Conservation (phyloP, 2,888 invertebrate genomes). For the Hirtodrosophila histrioides region DNA sequence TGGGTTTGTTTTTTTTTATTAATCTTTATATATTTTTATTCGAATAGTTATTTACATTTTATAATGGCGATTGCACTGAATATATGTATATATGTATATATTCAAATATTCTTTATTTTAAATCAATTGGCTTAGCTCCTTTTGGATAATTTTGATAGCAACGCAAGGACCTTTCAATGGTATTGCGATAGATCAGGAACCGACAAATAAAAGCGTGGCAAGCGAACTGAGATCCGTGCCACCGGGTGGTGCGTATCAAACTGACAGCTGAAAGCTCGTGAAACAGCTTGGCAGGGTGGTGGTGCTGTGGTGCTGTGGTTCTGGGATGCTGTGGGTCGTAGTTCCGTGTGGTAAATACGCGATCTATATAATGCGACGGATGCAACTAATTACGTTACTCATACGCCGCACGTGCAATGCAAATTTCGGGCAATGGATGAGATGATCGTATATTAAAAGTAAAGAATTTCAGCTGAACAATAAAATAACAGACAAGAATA, state of each 20-base stretch:
- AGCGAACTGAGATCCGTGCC: slow-evolving; percentile 37
- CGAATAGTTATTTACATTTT: slow-evolving; percentile 49
- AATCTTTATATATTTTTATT: background rate
- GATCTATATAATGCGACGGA: slow-evolving; percentile 10
- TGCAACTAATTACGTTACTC: slow-evolving; percentile 13
- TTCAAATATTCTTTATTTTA: background rate
- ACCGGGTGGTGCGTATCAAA: slow-evolving; percentile 59
- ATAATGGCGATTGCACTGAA: slow-evolving; percentile 26
- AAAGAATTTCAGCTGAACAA: slow-evolving; percentile 11
- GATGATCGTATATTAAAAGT: background rate
- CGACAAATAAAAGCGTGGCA: background rate
- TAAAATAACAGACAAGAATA: slow-evolving; percentile 35
- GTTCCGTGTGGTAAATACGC: background rate
- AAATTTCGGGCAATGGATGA: too few relatives aligned
- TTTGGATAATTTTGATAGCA: background rate
- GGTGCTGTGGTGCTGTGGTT: slow-evolving; percentile 1
- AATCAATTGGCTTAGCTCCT: slow-evolving; percentile 36
- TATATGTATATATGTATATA: background rate
- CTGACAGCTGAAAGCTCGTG: slow-evolving; percentile 44
- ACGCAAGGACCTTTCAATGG: too few relatives aligned
- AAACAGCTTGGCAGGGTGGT: slow-evolving; percentile 24
- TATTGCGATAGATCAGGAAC: too few relatives aligned
- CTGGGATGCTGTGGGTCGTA: slow-evolving; percentile 45
- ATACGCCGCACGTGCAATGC: slow-evolving; percentile 48
- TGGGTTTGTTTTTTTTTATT: too few relatives aligned